Percentiles rank a stretch among this genome's conserved stretches.
phyloP scores from a whole-genome alignment of 1,140 invertebrate genomes.

The Armadillidium nasatum region DNA sequence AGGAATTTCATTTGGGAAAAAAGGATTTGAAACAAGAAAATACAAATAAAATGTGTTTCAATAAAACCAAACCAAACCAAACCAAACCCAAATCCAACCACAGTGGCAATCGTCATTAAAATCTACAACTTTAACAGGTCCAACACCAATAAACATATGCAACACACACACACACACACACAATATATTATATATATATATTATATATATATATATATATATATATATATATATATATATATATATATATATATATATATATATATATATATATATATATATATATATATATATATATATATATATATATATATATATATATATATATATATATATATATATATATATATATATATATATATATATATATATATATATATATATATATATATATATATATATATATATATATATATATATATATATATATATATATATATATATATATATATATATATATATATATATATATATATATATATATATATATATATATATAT shows the following conservation, averaged over 20 bases:
- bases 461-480: too few relatives aligned
- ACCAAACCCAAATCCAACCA: too few relatives aligned
- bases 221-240: neutral
- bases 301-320: slow-evolving; percentile 21
- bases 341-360: slow-evolving; percentile 2
- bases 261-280: slow-evolving; percentile 20
- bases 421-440: slow-evolving; percentile 14
- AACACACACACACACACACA: too few relatives aligned
- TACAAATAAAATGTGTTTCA: too few relatives aligned
- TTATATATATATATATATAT: slow-evolving; percentile 20
- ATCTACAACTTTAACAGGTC: too few relatives aligned
- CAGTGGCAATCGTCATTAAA: too few relatives aligned
- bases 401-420: slow-evolving; percentile 22
- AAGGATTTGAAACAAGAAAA: too few relatives aligned
- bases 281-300: slow-evolving; percentile 22
- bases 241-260: neutral
- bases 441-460: slow-evolving; percentile 18
- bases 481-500: too few relatives aligned
- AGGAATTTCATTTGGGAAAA: too few relatives aligned
- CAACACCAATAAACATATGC: too few relatives aligned
- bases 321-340: slow-evolving; percentile 7
- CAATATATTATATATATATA: neutral
- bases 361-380: slow-evolving; percentile 22
- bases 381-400: slow-evolving; percentile 22
- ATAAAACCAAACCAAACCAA: too few relatives aligned